These are phyloP conservation scores for Cheilosia pagana DNA, from an alignment of 2,888 invertebrate genomes.

Conservation along the genomic window DNA sequence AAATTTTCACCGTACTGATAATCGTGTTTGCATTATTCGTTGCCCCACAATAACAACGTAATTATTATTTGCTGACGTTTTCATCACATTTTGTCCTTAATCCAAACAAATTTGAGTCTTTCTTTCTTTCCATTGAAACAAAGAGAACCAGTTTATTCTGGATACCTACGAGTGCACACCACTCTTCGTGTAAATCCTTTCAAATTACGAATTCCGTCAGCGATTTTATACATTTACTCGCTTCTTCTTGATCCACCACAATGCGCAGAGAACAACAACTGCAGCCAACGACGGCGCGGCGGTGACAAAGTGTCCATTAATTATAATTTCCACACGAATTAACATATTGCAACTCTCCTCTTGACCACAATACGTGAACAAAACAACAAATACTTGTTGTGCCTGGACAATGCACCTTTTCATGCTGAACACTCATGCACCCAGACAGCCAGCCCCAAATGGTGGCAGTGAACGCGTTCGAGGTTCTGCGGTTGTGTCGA, in stretches of 20 bases:
- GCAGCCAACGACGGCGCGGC: constrained; percentile 8
- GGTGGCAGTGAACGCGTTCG: constrained; percentile 54
- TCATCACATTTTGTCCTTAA: neutral
- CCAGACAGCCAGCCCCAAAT: constrained; percentile 15
- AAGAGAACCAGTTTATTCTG: constrained; percentile 33
- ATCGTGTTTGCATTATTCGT: neutral
- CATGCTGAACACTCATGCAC: constrained; percentile 6
- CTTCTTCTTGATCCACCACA: neutral
- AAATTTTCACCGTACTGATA: neutral
- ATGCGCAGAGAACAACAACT: constrained; percentile 27
- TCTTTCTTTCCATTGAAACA: neutral
- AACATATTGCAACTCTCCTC: constrained; percentile 41
- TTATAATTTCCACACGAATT: constrained; percentile 68
- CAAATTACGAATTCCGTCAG: constrained; percentile 66
- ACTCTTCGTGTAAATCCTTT: constrained; percentile 32
- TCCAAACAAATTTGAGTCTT: neutral
- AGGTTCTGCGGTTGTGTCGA: constrained; percentile 30
- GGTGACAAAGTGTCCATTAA: constrained; percentile 53
- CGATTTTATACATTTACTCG: constrained; percentile 32
- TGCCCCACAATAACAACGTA: neutral
- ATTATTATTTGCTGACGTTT: neutral
- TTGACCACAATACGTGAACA: constrained; percentile 43
- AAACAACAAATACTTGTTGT: neutral
- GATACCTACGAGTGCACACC: neutral
- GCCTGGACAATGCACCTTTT: constrained; percentile 54